Base-by-base conservation (phyloP, 2,888 invertebrate genomes). In the Deroplatys truncata region DNA sequence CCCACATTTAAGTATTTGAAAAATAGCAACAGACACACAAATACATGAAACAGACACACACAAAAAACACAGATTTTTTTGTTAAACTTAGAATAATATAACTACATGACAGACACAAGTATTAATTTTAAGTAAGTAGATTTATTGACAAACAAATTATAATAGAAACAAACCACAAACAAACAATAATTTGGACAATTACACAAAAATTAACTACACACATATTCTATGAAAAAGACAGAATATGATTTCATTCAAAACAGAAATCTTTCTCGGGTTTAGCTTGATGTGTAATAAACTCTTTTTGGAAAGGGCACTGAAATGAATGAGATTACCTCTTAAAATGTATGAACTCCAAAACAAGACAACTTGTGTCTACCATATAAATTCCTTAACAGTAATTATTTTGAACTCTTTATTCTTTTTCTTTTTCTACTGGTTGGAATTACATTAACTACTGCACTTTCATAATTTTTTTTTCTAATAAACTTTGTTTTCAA, bases 81-180 rank as follows among this genome's bases (percentile, higher is more conserved):
- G 88, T 84, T 31, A 87, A 90, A 88, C 90, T 82, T 83, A 89
- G 88, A 89, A 90, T 90, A 88, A 89, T 86, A 90, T 89, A 88
- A 93, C 93, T 90, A 91, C 93, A 93, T 93, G 94, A 94, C 93
- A 93, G 94, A 94, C 94, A 94, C 94, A 94, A 94, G 94, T 93
- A 93, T 92, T 31, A 35, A n/a, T 87, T 31, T 87, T 82, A 35
- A 82, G 56, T 82, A 35, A 82, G 29, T 82, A 87, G 87, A 87
- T 87, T 87, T 87, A 25, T 83, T 87, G 87, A 87, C 43, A 35
- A 87, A 82, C 29, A 31, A 87, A 83, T 29, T 43, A 28, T 92
- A 92, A 92, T 92, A 92, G 92, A 92, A 91, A 91, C 92, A 92
- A 92, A 91, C 92, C 92, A 92, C 91, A 92, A 91, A 91, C 87